A percentile compares a stretch with the other conserved stretches of the same genome.
phyloP scores from a whole-genome alignment of 2,888 invertebrate genomes.

The Xestia sexstrigata region DNA sequence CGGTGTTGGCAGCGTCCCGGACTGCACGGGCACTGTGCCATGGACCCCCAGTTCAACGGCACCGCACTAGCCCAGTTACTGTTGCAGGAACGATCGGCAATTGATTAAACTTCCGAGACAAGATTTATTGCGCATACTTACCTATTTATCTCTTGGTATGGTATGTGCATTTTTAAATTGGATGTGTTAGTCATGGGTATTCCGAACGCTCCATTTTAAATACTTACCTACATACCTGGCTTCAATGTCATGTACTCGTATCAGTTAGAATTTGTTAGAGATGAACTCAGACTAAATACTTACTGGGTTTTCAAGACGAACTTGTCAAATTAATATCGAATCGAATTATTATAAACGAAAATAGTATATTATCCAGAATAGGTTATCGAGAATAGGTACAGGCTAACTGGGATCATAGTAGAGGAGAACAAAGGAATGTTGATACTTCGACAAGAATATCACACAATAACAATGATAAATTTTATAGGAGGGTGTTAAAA shows the following conservation, averaged over 20 bases:
- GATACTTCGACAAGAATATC: constrained; percentile 7
- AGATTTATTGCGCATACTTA: constrained; percentile 68
- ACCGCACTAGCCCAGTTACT: constrained; percentile 63
- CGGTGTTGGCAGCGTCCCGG: constrained; percentile 54
- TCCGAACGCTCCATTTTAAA: constrained; percentile 19
- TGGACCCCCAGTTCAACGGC: constrained; percentile 73
- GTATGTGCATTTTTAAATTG: constrained; percentile 57
- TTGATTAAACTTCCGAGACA: constrained; percentile 71
- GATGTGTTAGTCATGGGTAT: constrained; percentile 32
- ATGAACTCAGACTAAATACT: neutral
- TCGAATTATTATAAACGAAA: too few relatives aligned
- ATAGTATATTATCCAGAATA: neutral
- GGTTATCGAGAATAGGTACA: neutral
- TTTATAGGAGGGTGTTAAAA: constrained; percentile 33
- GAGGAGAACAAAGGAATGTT: constrained; percentile 15
- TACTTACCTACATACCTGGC: neutral
- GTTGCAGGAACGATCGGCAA: constrained; percentile 61
- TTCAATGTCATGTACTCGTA: neutral
- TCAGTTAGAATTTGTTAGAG: neutral
- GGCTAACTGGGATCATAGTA: neutral
- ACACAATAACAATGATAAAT: constrained; percentile 20
- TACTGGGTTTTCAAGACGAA: neutral
- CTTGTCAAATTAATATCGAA: neutral
- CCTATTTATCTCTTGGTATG: constrained; percentile 55
- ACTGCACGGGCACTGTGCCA: constrained; percentile 79